These are phyloP conservation scores for Pelobates cultripes DNA, from an alignment of 2,797 vertebrate genomes.

Conservation along the genomic window DNA sequence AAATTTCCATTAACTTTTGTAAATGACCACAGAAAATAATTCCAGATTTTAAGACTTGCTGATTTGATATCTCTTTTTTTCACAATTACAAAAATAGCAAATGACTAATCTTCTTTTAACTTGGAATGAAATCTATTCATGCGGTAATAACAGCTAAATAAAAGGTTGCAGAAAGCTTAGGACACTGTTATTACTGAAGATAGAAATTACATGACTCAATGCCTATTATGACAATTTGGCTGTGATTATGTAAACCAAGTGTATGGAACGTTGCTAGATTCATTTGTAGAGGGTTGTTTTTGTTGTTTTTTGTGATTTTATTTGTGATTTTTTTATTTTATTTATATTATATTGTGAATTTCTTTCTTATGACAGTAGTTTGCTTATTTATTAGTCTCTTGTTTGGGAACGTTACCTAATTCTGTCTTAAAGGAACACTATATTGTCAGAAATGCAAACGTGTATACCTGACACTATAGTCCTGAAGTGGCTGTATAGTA, in stretches of 20 bases:
- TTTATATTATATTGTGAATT: too few relatives aligned
- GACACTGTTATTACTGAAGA: slow-evolving; percentile 16
- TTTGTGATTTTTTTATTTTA: background rate
- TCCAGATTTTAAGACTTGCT: too few relatives aligned
- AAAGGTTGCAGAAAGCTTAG: slow-evolving; percentile 10
- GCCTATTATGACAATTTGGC: background rate
- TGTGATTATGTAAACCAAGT: background rate
- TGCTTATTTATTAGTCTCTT: too few relatives aligned
- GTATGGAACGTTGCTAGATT: background rate
- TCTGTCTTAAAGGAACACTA: too few relatives aligned
- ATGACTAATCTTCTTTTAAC: slow-evolving; percentile 3
- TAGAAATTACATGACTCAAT: slow-evolving; percentile 34
- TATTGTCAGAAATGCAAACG: too few relatives aligned
- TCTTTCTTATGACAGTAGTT: too few relatives aligned
- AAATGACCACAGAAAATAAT: too few relatives aligned
- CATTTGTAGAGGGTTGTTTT: background rate
- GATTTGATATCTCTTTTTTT: background rate
- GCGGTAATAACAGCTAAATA: slow-evolving; percentile 9
- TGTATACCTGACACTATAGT: too few relatives aligned
- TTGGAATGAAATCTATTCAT: slow-evolving; percentile 16
- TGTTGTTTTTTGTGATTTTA: background rate
- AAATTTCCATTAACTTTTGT: too few relatives aligned
- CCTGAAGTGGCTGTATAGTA: too few relatives aligned
- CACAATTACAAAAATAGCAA: slow-evolving; percentile 8
- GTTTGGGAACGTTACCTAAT: too few relatives aligned